These are phyloP conservation scores for Lota lota DNA, from an alignment of 2,113 vertebrate species.

Conservation along the genomic window DNA sequence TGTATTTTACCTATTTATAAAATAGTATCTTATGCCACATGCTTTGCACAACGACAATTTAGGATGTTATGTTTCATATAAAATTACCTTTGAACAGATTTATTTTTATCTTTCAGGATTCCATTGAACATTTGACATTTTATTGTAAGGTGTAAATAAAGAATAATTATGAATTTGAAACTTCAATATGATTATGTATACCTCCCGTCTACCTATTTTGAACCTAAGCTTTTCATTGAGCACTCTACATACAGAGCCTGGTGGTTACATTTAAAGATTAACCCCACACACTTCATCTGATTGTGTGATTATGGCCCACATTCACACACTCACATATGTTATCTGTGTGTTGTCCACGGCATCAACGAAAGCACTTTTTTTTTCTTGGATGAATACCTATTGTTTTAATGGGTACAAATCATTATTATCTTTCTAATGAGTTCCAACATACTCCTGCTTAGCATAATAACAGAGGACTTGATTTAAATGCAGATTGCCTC, in stretches of 20 bases:
- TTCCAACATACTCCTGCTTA: conserved; percentile 61
- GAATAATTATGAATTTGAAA: too few relatives aligned
- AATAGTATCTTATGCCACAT: too few relatives aligned
- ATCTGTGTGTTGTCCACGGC: conserved; percentile 3
- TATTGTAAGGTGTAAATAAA: too few relatives aligned
- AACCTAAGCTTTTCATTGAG: not conserved
- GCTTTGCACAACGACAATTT: too few relatives aligned
- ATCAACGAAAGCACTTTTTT: conserved; percentile 5
- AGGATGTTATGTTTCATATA: too few relatives aligned
- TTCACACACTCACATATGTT: conserved; percentile 35
- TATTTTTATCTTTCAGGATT: too few relatives aligned
- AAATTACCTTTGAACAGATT: too few relatives aligned
- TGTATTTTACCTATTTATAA: too few relatives aligned
- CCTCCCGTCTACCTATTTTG: too few relatives aligned
- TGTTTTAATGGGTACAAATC: conserved; percentile 51
- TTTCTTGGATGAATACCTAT: conserved; percentile 17
- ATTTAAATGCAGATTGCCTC: conserved; percentile 60
- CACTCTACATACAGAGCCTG: not conserved
- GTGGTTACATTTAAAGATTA: conserved; percentile 13
- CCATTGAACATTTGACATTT: too few relatives aligned
- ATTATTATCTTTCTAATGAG: conserved; percentile 69
- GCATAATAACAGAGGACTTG: conserved; percentile 56
- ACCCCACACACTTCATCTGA: conserved; percentile 38
- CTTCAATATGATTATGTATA: too few relatives aligned
- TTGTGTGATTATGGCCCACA: conserved; percentile 1